Evolutionary conservation across 92 coral and sea anemone genomes (phyloP).

Genomic region (Epizoanthus fatuus): DNA sequence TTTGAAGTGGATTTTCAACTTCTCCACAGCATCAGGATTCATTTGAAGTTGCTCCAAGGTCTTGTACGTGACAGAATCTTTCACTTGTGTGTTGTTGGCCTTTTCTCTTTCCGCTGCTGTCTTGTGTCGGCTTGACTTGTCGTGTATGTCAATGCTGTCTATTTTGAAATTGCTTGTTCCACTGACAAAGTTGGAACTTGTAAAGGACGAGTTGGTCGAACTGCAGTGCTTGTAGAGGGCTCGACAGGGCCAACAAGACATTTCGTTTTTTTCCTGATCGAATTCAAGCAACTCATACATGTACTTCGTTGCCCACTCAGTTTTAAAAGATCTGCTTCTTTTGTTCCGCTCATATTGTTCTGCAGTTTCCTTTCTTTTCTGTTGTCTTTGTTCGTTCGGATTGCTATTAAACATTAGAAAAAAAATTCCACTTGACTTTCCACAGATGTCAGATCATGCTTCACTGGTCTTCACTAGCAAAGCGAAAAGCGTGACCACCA

Average conservation of each 20-base stretch:
- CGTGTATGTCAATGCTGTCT: neutral
- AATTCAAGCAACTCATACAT: neutral
- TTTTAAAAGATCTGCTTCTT: neutral
- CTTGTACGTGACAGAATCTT: neutral
- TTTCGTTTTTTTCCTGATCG: neutral
- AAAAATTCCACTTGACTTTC: too few relatives aligned
- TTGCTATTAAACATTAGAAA: neutral
- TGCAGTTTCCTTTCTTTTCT: neutral
- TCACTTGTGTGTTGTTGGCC: neutral
- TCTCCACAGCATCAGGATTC: neutral
- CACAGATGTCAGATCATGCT: too few relatives aligned
- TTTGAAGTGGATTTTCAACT: neutral
- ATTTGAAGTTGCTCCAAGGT: neutral
- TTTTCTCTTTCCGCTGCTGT: neutral
- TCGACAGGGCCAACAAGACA: neutral
- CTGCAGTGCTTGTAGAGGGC: neutral
- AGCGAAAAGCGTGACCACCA: too few relatives aligned
- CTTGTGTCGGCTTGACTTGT: neutral
- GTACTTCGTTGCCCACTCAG: neutral
- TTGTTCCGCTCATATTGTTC: constrained; percentile 2
- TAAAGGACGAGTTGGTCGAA: neutral
- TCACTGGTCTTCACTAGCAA: too few relatives aligned
- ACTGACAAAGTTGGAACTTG: neutral
- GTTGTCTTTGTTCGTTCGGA: neutral
- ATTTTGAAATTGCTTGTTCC: neutral